phyloP scores from a whole-genome alignment of 1,140 invertebrate genomes.

The Lepidotrigona ventralis region DNA sequence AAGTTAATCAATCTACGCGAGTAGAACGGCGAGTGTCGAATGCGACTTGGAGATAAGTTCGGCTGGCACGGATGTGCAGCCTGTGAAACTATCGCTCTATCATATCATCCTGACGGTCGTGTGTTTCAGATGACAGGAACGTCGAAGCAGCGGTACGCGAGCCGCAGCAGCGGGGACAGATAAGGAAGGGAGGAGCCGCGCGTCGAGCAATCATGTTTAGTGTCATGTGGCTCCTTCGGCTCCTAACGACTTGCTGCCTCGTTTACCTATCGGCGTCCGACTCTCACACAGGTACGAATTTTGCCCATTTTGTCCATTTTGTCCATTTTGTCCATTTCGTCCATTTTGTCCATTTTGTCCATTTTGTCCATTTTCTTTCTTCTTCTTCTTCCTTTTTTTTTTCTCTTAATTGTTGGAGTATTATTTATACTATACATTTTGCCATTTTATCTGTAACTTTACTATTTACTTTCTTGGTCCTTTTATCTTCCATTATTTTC shows the following conservation, averaged over 20 bases:
- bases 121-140: constrained; percentile 74
- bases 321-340: background rate
- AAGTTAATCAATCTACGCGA: background rate
- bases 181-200: constrained; percentile 70
- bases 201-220: constrained; percentile 76
- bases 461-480: too few relatives aligned
- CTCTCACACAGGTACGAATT: constrained; percentile 69
- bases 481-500: too few relatives aligned
- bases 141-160: constrained; percentile 65
- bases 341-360: too few relatives aligned
- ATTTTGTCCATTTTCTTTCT: too few relatives aligned
- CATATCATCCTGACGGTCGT: background rate
- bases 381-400: too few relatives aligned
- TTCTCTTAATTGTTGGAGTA: too few relatives aligned
- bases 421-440: too few relatives aligned
- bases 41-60: constrained; percentile 17
- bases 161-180: constrained; percentile 72
- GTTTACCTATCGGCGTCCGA: constrained; percentile 73
- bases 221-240: constrained; percentile 78
- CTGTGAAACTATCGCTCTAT: constrained; percentile 25
- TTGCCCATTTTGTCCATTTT: background rate
- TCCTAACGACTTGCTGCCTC: constrained; percentile 76
- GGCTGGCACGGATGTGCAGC: constrained; percentile 12
- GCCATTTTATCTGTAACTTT: too few relatives aligned
- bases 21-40: background rate